phyloP scores from a whole-genome alignment of 2,888 invertebrate genomes.

The Drosophila siamana region DNA sequence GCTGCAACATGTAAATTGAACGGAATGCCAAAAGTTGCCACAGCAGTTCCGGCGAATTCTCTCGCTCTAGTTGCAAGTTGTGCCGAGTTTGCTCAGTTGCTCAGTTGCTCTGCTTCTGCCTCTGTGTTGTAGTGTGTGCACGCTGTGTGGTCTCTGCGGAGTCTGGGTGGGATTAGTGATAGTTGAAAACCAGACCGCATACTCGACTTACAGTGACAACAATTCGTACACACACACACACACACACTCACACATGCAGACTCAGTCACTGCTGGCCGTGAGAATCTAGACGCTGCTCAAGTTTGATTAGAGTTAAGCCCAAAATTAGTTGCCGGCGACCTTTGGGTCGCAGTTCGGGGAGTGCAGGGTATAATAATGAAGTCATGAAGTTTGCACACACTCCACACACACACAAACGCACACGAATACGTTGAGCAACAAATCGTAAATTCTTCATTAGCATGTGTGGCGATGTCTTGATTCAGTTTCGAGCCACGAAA shows the following conservation, averaged over 20 bases:
- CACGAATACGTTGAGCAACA: not conserved
- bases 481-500: constrained; percentile 35
- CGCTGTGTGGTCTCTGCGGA: constrained; percentile 23
- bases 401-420: not conserved
- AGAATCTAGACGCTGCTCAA: constrained; percentile 62
- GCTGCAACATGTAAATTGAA: constrained; percentile 73
- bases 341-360: constrained; percentile 33
- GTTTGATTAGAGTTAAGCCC: constrained; percentile 79
- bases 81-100: constrained; percentile 7
- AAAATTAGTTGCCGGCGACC: constrained; percentile 71
- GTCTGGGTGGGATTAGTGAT: constrained; percentile 31
- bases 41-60: constrained; percentile 4
- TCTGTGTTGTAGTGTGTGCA: constrained; percentile 4
- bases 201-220: constrained; percentile 18
- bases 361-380: constrained; percentile 48
- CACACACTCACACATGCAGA: too few species aligned
- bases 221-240: constrained; percentile 22
- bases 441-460: constrained; percentile 55
- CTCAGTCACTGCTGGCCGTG: constrained; percentile 38
- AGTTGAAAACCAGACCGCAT: constrained; percentile 21
- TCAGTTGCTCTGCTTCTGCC: constrained; percentile 27
- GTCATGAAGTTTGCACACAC: constrained; percentile 50
- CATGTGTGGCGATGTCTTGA: constrained; percentile 44
- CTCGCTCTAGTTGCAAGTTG: constrained; percentile 13
- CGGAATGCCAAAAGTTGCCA: constrained; percentile 44